A percentile compares a stretch with the other conserved stretches of the same genome.
phyloP scores from a whole-genome alignment of 2,888 invertebrate species.

The Ectemnius cavifrons region DNA sequence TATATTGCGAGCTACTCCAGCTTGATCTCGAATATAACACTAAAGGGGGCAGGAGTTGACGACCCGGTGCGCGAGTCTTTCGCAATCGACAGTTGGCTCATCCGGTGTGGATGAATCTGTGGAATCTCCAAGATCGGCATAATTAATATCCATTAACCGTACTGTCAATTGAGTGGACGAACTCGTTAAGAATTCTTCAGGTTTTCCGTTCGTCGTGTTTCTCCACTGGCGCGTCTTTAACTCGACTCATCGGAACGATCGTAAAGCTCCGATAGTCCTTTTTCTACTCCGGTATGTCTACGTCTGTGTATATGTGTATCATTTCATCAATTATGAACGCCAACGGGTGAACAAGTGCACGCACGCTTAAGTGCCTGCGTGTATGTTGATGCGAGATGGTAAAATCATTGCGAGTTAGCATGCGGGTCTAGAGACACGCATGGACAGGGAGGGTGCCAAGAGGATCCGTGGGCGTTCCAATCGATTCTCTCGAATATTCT shows the following conservation, averaged over 20 bases:
- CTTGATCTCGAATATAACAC: conserved; percentile 4
- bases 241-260: conserved; percentile 34
- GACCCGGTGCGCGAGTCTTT: conserved; percentile 12
- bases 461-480: conserved; percentile 48
- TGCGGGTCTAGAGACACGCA: conserved; percentile 13
- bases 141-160: conserved; percentile 61
- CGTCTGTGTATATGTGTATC: conserved; percentile 34
- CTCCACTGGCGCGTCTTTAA: no score
- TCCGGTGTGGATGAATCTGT: conserved; percentile 40
- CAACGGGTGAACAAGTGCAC: conserved; percentile 48
- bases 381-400: not conserved
- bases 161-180: no score
- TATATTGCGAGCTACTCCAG: conserved; percentile 12
- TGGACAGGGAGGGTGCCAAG: conserved; percentile 37
- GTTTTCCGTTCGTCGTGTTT: no score
- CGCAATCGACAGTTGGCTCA: conserved; percentile 45
- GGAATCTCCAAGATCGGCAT: conserved; percentile 58
- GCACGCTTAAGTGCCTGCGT: conserved; percentile 24
- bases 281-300: conserved; percentile 29
- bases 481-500: conserved; percentile 50
- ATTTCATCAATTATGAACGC: conserved; percentile 64
- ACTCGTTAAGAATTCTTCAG: no score
- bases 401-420: not conserved
- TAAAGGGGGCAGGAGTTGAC: not conserved
- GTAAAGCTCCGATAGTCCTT: conserved; percentile 46